Conservation (phyloP, 2,797 vertebrate genomes). For the Phataginus tetradactyla region DNA sequence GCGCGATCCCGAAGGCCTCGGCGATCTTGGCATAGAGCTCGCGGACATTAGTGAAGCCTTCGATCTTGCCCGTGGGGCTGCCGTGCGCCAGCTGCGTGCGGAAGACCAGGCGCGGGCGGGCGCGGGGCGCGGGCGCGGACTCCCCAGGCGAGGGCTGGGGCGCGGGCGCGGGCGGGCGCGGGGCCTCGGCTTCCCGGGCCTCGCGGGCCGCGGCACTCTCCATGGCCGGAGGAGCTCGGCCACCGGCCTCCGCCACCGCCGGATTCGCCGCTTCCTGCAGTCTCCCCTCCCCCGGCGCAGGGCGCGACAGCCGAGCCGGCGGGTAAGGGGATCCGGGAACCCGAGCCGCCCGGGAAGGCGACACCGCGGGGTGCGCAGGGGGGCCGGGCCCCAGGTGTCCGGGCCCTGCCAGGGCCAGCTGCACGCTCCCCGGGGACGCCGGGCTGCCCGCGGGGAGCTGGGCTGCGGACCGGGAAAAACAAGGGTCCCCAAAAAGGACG, state of each 20-base stretch:
- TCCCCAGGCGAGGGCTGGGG: constrained; percentile 70
- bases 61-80: constrained; percentile 95
- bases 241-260: constrained; percentile 65
- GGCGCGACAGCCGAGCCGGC: constrained; percentile 62
- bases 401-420: constrained; percentile 30
- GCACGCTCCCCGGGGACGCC: constrained; percentile 12
- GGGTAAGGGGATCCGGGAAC: constrained; percentile 76
- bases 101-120: constrained; percentile 94
- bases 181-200: constrained; percentile 68
- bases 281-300: constrained; percentile 67
- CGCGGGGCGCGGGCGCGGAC: constrained; percentile 82
- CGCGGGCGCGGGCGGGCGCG: constrained; percentile 78
- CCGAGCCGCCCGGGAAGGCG: constrained; percentile 65
- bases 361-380: constrained; percentile 48
- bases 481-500: neutral
- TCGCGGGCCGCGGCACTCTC: constrained; percentile 80
- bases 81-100: constrained; percentile 98
- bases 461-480: neutral
- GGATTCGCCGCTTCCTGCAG: constrained; percentile 82
- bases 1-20: constrained; percentile 95
- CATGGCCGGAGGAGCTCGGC: neutral
- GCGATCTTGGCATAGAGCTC: constrained; percentile 98
- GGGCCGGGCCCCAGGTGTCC: constrained; percentile 31
- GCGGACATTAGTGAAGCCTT: constrained; percentile 97
- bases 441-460: neutral